phyloP scores from a whole-genome alignment of 1,140 invertebrate genomes.

The Leptonema lineaticorne region DNA sequence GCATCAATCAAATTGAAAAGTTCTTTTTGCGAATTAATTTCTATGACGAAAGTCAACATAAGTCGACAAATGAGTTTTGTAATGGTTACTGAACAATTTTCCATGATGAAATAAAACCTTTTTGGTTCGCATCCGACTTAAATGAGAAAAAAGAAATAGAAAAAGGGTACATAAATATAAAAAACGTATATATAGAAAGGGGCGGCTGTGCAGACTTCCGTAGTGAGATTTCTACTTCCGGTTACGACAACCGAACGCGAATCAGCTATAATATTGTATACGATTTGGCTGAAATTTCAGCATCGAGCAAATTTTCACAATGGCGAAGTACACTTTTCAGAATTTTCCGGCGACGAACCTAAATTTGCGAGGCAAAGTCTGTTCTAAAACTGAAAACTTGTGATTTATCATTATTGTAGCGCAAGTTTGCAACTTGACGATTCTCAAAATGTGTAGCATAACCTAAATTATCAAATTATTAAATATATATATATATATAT shows the following conservation, averaged over 20 bases:
- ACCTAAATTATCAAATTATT: too few species aligned
- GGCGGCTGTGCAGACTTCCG: background rate
- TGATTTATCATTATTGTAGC: slow-evolving; percentile 11
- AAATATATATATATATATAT: too few species aligned
- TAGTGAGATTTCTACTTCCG: background rate
- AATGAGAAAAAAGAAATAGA: background rate
- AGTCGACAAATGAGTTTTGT: background rate
- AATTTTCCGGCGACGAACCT: background rate
- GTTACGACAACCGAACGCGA: too few species aligned
- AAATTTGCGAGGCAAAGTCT: background rate
- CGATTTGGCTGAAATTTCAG: background rate
- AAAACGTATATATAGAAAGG: too few species aligned
- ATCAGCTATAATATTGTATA: too few species aligned
- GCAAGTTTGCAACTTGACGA: background rate
- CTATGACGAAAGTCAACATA: slow-evolving; percentile 3
- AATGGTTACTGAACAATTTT: background rate
- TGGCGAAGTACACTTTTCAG: background rate
- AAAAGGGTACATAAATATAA: too few species aligned
- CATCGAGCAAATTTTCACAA: background rate
- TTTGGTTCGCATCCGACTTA: background rate
- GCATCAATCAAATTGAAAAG: too few species aligned
- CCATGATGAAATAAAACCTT: background rate
- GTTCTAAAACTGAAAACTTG: background rate
- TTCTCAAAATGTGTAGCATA: slow-evolving; percentile 1
- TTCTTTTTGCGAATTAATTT: too few species aligned